These are phyloP conservation scores for Formica selysi DNA, from an alignment of 1,140 invertebrate species.

Conservation along the genomic window DNA sequence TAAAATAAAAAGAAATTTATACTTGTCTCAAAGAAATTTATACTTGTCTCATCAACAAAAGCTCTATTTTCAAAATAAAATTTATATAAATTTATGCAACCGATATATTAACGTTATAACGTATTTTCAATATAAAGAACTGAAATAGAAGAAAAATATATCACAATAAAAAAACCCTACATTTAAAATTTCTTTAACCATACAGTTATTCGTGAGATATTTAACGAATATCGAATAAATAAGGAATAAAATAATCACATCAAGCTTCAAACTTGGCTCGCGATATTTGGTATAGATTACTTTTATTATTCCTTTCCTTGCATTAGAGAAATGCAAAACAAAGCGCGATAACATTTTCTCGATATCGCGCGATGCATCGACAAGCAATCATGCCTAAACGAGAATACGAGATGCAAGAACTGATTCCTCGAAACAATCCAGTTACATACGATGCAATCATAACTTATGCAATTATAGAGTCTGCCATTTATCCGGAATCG, in stretches of 20 bases:
- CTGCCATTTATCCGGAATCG: slow-evolving; percentile 32
- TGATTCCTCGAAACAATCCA: slow-evolving; percentile 27
- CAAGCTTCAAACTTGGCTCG: not conserved
- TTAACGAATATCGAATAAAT: slow-evolving; percentile 9
- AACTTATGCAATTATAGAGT: slow-evolving; percentile 48
- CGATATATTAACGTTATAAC: not conserved
- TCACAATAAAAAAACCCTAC: not conserved
- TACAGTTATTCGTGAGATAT: not conserved
- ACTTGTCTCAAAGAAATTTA: not conserved
- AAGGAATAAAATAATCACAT: slow-evolving; percentile 1
- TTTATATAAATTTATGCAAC: not conserved
- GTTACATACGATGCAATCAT: slow-evolving; percentile 38
- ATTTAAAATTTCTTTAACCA: not conserved
- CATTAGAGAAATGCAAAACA: not conserved
- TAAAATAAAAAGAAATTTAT: slow-evolving; percentile 2
- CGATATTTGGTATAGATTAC: slow-evolving; percentile 38
- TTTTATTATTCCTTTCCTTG: not conserved
- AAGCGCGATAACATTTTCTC: slow-evolving; percentile 7
- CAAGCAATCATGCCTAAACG: slow-evolving; percentile 34
- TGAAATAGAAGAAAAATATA: not conserved
- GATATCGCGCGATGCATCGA: not conserved
- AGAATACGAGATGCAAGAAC: slow-evolving; percentile 8
- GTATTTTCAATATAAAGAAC: not conserved
- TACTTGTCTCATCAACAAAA: not conserved
- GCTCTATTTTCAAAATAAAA: no score